Base-by-base conservation (phyloP, 37 sponge, comb jelly and placozoan genomes). In the Lycopodina hypogea region DNA sequence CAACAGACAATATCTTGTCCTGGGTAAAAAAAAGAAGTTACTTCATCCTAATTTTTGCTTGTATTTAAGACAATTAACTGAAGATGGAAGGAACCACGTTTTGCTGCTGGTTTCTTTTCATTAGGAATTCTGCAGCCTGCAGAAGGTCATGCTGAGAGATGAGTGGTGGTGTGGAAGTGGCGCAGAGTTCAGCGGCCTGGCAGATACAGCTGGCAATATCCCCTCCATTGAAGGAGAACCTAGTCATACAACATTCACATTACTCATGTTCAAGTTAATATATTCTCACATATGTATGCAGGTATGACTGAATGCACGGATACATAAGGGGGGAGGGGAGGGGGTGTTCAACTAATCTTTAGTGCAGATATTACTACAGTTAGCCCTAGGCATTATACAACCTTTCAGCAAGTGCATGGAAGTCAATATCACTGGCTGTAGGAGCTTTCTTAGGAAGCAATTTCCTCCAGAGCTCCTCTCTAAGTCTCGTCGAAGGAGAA, bases 361-460 rank as follows among this genome's bases (percentile, higher is more conserved):
- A 59, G 60, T 28, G 28, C n/a, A 67, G 68, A 62, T 36, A 32
- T 30, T 67, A 37, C 68, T 67, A 60, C 29, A 60, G 29, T 12
- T 12, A 60, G 24, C 24, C 61, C 1, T 28, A 42, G 69, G 23
- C 22, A 48, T n/a, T n/a, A n/a, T n/a, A n/a, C n/a, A 60, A 80
- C 86, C 80, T 73, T 50, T 86, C 69, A 21, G 84, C 89, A 3
- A 89, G 80, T 23, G 24, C 60, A 3, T 67, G 34, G 28, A 68
- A 73, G 37, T 89, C 81, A 23, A 89, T 68, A n/a, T 59, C 80
- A 32, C 60, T 32, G 0, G 79, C 56, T 6, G 83, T 64, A 22
- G 89, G 89, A 42, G 81, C 75, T 53, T 64, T 83, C n/a, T 74
- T 58, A 19, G 89, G 89, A 6, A 89, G 19, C 76, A 89, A 59